These are phyloP conservation scores for Adrianichthys oophorus DNA, from an alignment of 2,797 vertebrate species.

Conservation along the genomic window DNA sequence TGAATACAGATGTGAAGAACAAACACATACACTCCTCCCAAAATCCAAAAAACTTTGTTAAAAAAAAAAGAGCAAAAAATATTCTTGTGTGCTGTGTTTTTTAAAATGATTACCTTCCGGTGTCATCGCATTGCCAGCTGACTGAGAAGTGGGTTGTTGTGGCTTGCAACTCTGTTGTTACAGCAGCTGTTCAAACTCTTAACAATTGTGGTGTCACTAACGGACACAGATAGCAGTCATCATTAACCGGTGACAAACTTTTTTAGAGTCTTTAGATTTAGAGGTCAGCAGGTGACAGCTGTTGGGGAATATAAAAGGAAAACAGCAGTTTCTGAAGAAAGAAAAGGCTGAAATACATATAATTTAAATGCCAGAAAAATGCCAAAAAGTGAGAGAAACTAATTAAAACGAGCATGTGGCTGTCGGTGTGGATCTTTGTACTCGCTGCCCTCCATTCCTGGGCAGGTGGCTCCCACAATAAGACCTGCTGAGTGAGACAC, in stretches of 20 bases:
- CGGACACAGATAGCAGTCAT: constrained; percentile 12
- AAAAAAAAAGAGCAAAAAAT: too few species aligned
- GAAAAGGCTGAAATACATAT: neutral
- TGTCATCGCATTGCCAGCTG: constrained; percentile 19
- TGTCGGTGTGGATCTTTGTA: constrained; percentile 18
- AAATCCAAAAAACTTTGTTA: too few species aligned
- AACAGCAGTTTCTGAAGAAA: constrained; percentile 7
- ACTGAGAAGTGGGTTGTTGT: constrained; percentile 37
- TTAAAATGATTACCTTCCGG: constrained; percentile 13
- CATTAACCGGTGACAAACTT: too few species aligned
- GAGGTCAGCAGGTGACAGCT: too few species aligned
- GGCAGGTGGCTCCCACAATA: constrained; percentile 75
- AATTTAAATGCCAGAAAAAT: neutral
- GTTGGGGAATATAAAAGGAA: neutral
- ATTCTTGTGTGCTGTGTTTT: too few species aligned
- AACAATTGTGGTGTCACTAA: constrained; percentile 2
- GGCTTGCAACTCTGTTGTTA: constrained; percentile 41
- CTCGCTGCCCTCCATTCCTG: constrained; percentile 44
- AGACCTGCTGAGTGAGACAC: constrained; percentile 76
- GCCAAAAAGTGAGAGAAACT: neutral
- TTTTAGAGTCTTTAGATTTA: too few species aligned
- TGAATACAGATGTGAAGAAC: neutral
- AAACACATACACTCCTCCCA: neutral
- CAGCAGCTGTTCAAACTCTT: constrained; percentile 36
- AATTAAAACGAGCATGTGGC: neutral